Conservation (phyloP, 2,888 invertebrate species). For the Thymelicus acteon region DNA sequence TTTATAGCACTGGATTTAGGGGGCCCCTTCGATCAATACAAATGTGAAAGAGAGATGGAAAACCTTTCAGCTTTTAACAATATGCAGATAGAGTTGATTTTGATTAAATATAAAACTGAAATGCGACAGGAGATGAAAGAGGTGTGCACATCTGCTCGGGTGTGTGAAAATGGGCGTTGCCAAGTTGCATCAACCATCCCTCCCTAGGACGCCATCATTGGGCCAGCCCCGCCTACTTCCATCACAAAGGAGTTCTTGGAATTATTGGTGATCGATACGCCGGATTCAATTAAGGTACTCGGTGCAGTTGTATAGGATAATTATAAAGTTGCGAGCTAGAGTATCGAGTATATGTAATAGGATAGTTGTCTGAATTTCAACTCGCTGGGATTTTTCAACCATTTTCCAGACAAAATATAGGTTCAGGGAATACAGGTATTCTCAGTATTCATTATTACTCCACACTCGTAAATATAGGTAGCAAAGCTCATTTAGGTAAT, state of each 20-base stretch:
- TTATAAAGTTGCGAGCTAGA: background rate
- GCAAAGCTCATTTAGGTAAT: no score
- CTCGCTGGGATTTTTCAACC: no score
- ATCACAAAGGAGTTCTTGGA: background rate
- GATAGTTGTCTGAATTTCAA: no score
- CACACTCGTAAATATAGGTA: no score
- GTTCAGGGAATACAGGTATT: no score
- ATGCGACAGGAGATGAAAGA: background rate
- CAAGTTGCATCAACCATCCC: background rate
- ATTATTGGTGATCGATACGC: background rate
- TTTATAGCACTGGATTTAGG: background rate
- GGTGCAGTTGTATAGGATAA: background rate
- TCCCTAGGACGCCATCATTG: background rate
- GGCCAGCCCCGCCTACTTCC: background rate
- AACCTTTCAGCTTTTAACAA: background rate
- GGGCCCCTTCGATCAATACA: background rate
- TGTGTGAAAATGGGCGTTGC: background rate
- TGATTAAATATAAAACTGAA: background rate
- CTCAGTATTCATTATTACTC: no score
- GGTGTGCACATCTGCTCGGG: background rate
- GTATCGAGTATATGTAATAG: no score
- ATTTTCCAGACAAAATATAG: no score
- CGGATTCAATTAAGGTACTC: background rate
- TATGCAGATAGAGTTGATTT: constrained; percentile 4
- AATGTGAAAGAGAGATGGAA: background rate